Conservation (phyloP, 2,888 invertebrate genomes). For the Erynnis tages region DNA sequence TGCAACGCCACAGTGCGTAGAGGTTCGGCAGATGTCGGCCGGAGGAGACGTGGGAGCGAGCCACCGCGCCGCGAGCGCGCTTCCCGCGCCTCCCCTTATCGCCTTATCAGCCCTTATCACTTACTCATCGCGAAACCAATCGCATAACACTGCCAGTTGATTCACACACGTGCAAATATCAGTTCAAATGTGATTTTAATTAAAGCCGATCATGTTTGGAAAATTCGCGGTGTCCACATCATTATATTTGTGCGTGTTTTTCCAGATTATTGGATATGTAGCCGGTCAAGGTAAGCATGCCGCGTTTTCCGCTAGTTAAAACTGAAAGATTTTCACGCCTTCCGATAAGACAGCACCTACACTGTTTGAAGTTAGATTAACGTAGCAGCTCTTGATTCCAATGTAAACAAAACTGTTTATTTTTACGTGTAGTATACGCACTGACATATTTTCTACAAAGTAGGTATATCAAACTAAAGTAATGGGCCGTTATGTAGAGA, state of each 20-base stretch:
- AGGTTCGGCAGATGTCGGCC: conserved; percentile 63
- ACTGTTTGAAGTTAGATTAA: neutral
- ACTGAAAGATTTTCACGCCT: conserved; percentile 29
- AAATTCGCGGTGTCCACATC: conserved; percentile 44
- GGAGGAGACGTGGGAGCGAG: conserved; percentile 55
- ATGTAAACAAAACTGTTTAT: conserved; percentile 12
- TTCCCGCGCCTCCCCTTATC: conserved; percentile 51
- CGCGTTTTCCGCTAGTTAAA: conserved; percentile 15
- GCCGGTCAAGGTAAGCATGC: conserved; percentile 61
- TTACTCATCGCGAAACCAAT: conserved; percentile 73
- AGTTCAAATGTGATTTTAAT: conserved; percentile 47
- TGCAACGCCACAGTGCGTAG: conserved; percentile 37
- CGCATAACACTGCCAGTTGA: conserved; percentile 48
- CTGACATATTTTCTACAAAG: conserved; percentile 1
- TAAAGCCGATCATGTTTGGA: conserved; percentile 55
- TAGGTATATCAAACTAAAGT: conserved; percentile 6
- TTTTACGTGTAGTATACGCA: neutral
- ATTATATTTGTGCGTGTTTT: conserved; percentile 51
- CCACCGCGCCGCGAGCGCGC: conserved; percentile 46
- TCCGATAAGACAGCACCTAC: conserved; percentile 30
- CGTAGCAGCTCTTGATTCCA: neutral
- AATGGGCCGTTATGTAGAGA: conserved; percentile 18
- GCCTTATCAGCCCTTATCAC: conserved; percentile 74
- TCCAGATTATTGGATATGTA: conserved; percentile 49
- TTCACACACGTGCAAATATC: conserved; percentile 57